Conservation (phyloP, 1,140 invertebrate species). For the Psix sp. region DNA sequence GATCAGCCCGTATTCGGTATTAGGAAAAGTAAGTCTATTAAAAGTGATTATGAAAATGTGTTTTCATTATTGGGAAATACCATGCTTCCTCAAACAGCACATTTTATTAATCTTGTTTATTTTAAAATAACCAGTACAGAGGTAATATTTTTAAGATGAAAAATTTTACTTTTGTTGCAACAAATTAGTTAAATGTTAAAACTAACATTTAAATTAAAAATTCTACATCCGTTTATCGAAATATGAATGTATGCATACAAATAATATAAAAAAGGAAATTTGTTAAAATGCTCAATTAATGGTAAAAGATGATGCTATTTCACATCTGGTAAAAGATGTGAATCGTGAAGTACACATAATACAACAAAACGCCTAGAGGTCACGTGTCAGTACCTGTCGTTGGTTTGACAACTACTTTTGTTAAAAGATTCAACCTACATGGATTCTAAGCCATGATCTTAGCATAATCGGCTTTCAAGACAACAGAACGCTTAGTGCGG, state of each 20-base stretch:
- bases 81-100: background rate
- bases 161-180: too few species aligned
- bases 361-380: slow-evolving; percentile 63
- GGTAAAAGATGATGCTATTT: too few species aligned
- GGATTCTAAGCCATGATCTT: slow-evolving; percentile 32
- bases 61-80: background rate
- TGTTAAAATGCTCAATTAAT: too few species aligned
- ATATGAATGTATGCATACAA: too few species aligned
- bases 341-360: slow-evolving; percentile 64
- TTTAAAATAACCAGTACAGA: background rate
- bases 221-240: too few species aligned
- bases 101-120: background rate
- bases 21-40: background rate
- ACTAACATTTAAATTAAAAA: too few species aligned
- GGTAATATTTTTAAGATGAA: background rate
- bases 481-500: slow-evolving; percentile 50
- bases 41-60: background rate
- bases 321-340: slow-evolving; percentile 53
- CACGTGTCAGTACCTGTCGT: slow-evolving; percentile 66
- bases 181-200: too few species aligned
- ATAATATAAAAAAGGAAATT: too few species aligned
- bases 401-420: slow-evolving; percentile 50
- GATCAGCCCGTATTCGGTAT: too few species aligned
- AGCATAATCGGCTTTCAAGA: slow-evolving; percentile 67
- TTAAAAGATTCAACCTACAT: slow-evolving; percentile 30